A percentile compares a stretch with the other conserved stretches of the same genome.
phyloP scores from a whole-genome alignment of 2,888 invertebrate species.

The Sminthurinus aureus region DNA sequence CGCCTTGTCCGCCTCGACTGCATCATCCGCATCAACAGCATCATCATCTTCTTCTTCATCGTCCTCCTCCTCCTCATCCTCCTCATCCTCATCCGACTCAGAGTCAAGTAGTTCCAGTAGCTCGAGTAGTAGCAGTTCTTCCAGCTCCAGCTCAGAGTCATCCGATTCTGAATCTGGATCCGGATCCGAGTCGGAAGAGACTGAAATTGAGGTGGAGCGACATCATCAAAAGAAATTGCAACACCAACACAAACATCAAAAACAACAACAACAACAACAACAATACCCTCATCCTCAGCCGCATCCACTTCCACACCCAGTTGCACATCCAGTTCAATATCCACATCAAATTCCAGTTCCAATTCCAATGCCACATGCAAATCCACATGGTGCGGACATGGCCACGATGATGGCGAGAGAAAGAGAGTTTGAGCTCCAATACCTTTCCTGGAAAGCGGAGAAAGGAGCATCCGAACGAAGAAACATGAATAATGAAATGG shows the following conservation, averaged over 20 bases:
- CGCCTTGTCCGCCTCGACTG: not conserved
- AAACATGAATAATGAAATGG: not conserved
- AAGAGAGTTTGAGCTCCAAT: not conserved
- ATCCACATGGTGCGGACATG: no score
- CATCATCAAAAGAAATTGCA: not conserved
- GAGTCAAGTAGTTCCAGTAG: constrained; percentile 26
- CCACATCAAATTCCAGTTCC: not conserved
- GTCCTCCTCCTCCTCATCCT: constrained; percentile 26
- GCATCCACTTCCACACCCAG: not conserved
- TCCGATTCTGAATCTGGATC: not conserved
- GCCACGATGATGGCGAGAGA: no score
- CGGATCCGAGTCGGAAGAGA: not conserved
- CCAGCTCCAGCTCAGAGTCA: constrained; percentile 5
- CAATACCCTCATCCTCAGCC: not conserved
- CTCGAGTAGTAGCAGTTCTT: not conserved
- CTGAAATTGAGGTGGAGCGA: not conserved
- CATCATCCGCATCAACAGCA: constrained; percentile 2
- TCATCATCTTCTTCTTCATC: constrained; percentile 27
- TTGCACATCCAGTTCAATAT: not conserved
- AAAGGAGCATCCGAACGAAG: not conserved
- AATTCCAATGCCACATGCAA: no score
- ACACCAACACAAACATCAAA: not conserved
- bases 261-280: not conserved
- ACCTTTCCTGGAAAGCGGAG: not conserved
- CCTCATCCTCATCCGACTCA: constrained; percentile 33